A percentile compares a stretch with the other conserved stretches of the same genome.
Conservation (phyloP, 2,888 invertebrate genomes). For the Amiota mariae region DNA sequence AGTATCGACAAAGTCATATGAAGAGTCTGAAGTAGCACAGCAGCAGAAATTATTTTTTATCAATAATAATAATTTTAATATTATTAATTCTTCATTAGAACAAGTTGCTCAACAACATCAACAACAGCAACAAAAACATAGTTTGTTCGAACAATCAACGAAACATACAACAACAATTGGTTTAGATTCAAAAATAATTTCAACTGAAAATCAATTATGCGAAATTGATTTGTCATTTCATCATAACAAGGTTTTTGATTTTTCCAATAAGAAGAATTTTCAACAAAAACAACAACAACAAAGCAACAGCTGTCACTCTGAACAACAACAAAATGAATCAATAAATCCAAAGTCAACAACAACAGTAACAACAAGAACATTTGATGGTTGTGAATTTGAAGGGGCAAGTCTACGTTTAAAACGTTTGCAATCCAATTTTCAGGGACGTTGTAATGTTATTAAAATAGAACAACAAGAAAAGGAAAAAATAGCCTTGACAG, state of each 20-base stretch:
- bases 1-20: neutral
- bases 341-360: neutral
- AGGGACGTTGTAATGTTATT: constrained; percentile 57
- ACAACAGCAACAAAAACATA: constrained; percentile 14
- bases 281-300: constrained; percentile 5
- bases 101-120: neutral
- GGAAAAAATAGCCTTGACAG: neutral
- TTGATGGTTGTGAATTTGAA: constrained; percentile 64
- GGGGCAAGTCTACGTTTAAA: constrained; percentile 74
- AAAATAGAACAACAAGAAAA: constrained; percentile 34
- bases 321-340: constrained; percentile 29
- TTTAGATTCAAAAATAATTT: neutral
- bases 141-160: constrained; percentile 15
- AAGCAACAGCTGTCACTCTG: constrained; percentile 1
- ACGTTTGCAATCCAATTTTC: constrained; percentile 74
- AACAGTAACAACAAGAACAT: constrained; percentile 6
- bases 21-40: neutral
- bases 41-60: neutral
- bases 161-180: constrained; percentile 42
- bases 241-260: neutral
- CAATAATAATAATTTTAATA: no score
- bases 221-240: neutral
- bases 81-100: no score
- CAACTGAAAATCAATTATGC: neutral
- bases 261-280: neutral